Evolutionary conservation across 2,113 vertebrate genomes (phyloP), one percentile per base, ranked within the genome.

Genomic region (Montifringilla adamsi): DNA sequence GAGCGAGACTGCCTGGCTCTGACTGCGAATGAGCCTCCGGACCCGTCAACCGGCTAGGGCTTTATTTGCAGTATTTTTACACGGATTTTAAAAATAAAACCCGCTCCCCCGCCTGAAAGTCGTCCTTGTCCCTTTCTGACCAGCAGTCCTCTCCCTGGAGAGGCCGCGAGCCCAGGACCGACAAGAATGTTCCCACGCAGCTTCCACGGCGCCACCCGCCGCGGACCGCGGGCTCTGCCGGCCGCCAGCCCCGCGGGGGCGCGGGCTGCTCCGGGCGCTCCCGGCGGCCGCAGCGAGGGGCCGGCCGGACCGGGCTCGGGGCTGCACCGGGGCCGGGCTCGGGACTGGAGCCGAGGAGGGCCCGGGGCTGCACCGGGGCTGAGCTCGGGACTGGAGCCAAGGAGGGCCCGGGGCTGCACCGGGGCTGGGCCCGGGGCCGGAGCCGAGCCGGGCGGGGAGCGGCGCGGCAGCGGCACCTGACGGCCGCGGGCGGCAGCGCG

Each of bases 121-220:
- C 46, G 26, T 72, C 58, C 72, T 39, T 44, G 47, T 56, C 7
- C 56, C 37, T 47, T 55, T 66, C 50, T 16, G 90, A 53, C 27
- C 76, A 33, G 80, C 73, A 47, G 30, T 28, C 27, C 72, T 58
- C 52, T 89, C 92, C 83, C 85, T 53, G 73, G 85, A 59, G 84
- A 86, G 52, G 1, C 9, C 2, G 30, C 1, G 1, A 52, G 72
- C 72, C 35, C 5, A 33, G 72, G 67, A 74, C 19, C 1, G 87
- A 49, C 5, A 78, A 15, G 85, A 94, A 92, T 77, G 92, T 87
- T 94, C 94, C 93, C 93, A 93, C 5, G 72, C 82, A 8, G 58
- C 11, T 31, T 2, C 31, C 46, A 9, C 46, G 5, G 80, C 68
- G 19, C 59, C 35, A 1, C 49, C 81, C 41, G 30, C 26, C 37